Percentiles rank a stretch among this genome's conserved stretches.
Conservation (phyloP, 35 echinoderm and acorn worm species). For the Apostichopus californicus region DNA sequence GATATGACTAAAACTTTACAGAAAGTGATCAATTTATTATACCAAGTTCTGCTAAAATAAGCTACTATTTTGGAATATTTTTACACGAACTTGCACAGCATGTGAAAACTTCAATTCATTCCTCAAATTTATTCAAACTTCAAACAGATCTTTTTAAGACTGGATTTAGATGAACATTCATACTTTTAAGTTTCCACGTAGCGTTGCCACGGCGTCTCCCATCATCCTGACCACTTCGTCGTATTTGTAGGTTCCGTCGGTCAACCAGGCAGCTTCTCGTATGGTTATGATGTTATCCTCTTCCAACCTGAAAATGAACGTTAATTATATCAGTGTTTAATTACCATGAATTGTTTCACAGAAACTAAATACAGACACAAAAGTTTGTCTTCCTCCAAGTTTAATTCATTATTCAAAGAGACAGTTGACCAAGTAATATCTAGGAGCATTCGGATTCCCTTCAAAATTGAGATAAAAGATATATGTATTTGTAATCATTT, state of each 20-base stretch:
- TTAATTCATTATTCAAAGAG: too few species aligned
- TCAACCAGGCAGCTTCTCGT: slow-evolving; percentile 96
- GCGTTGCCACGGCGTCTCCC: slow-evolving; percentile 89
- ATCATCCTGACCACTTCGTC: slow-evolving; percentile 98
- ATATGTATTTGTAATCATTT: too few species aligned
- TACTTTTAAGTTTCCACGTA: slow-evolving; percentile 89
- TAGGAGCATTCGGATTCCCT: too few species aligned
- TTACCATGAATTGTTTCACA: not conserved
- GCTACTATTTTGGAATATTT: not conserved
- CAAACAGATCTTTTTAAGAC: not conserved
- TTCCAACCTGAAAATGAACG: slow-evolving; percentile 58
- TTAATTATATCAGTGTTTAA: not conserved
- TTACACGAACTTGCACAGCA: not conserved
- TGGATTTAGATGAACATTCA: too few species aligned
- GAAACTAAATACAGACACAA: too few species aligned
- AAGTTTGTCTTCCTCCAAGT: too few species aligned
- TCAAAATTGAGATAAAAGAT: too few species aligned
- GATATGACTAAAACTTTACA: too few species aligned
- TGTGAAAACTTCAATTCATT: not conserved
- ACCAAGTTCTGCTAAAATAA: not conserved
- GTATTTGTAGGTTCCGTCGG: slow-evolving; percentile 95
- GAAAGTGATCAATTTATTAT: not conserved
- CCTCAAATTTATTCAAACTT: not conserved
- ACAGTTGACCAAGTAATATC: too few species aligned
- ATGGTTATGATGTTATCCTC: slow-evolving; percentile 97